Evolutionary conservation across 2,113 vertebrate species (phyloP).

Genomic region (Oxyura jamaicensis): DNA sequence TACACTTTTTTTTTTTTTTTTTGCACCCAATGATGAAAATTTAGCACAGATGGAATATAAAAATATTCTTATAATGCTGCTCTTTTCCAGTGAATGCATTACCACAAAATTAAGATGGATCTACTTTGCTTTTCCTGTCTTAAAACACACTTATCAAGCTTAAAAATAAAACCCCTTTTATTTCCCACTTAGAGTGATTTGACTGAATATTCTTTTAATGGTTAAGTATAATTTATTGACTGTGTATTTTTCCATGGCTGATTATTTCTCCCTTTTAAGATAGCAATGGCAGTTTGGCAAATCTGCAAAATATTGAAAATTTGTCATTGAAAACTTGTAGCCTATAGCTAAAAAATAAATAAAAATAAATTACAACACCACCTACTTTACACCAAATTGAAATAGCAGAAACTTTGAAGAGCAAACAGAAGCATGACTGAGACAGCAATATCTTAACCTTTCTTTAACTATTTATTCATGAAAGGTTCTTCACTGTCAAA

Average conservation of each 20-base stretch:
- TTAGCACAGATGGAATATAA: background rate
- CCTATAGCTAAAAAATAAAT: background rate
- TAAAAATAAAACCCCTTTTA: background rate
- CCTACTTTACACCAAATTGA: background rate
- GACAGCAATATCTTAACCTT: conserved; percentile 35
- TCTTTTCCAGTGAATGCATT: background rate
- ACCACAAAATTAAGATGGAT: background rate
- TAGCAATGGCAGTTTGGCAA: background rate
- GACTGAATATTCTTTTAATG: background rate
- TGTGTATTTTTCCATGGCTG: background rate
- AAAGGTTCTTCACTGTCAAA: conserved; percentile 46
- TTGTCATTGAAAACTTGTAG: background rate
- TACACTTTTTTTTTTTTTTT: background rate
- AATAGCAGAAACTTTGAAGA: background rate
- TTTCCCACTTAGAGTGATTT: background rate
- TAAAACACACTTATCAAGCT: background rate
- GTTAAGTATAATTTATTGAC: background rate
- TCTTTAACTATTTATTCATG: conserved; percentile 63
- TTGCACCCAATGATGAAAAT: background rate
- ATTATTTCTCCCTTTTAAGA: background rate
- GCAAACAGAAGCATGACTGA: background rate
- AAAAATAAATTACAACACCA: background rate
- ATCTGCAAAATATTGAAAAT: background rate
- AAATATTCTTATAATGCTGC: background rate
- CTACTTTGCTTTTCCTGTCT: background rate